phyloP scores from a whole-genome alignment of 1,140 invertebrate genomes.

The Pogonomyrmex barbatus region DNA sequence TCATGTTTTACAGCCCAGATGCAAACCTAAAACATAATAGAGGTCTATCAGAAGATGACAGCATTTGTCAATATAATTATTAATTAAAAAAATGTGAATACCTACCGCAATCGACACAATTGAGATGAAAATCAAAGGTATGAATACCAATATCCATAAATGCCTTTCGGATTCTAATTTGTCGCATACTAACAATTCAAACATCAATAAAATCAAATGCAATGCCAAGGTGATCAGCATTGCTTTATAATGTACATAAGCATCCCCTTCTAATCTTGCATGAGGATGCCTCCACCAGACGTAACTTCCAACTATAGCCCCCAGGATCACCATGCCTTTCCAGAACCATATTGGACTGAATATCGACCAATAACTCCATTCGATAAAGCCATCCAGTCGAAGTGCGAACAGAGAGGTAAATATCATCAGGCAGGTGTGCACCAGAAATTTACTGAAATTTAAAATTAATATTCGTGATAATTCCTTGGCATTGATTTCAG shows the following conservation, averaged over 20 bases:
- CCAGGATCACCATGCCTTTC: slow-evolving; percentile 96
- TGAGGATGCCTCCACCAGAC: slow-evolving; percentile 98
- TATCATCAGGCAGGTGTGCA: slow-evolving; percentile 95
- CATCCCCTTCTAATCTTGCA: slow-evolving; percentile 95
- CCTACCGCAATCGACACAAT: slow-evolving; percentile 96
- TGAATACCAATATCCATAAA: slow-evolving; percentile 98
- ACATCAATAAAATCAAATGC: slow-evolving; percentile 97
- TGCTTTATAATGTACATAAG: slow-evolving; percentile 98
- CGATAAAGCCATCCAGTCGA: slow-evolving; percentile 93
- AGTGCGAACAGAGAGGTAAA: slow-evolving; percentile 96
- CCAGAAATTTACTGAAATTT: slow-evolving; percentile 96
- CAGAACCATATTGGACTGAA: slow-evolving; percentile 98
- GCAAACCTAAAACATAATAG: slow-evolving; percentile 88
- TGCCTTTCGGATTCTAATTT: slow-evolving; percentile 96
- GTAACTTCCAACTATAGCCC: slow-evolving; percentile 95
- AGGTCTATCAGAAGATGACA: slow-evolving; percentile 8
- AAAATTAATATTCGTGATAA: slow-evolving; percentile 67
- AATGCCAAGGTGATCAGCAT: slow-evolving; percentile 98
- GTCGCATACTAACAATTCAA: slow-evolving; percentile 98
- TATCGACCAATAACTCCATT: slow-evolving; percentile 97
- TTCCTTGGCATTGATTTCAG: too few species aligned
- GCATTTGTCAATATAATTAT: background rate
- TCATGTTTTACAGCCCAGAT: slow-evolving; percentile 99
- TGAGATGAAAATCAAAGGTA: slow-evolving; percentile 98
- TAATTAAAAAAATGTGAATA: slow-evolving; percentile 53